These are phyloP conservation scores for Hippocampus kuda DNA, from an alignment of 2,797 vertebrate genomes.

Conservation along the genomic window DNA sequence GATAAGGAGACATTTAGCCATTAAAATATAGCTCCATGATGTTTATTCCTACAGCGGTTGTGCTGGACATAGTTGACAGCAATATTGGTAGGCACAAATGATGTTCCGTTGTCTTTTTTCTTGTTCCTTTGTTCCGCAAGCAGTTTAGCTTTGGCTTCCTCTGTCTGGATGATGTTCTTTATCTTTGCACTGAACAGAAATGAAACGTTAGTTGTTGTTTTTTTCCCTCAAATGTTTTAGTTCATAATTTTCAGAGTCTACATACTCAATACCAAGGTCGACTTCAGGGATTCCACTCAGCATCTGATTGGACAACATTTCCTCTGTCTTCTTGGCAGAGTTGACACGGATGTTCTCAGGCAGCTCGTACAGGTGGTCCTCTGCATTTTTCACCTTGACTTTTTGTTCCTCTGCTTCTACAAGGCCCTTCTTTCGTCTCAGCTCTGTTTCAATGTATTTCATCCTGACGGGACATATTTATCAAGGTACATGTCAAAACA, in stretches of 20 bases:
- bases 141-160: slow-evolving; percentile 92
- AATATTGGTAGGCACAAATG: slow-evolving; percentile 97
- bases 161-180: slow-evolving; percentile 93
- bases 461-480: slow-evolving; percentile 51
- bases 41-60: slow-evolving; percentile 82
- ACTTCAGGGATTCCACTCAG: slow-evolving; percentile 96
- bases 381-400: slow-evolving; percentile 86
- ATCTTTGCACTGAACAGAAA: slow-evolving; percentile 81
- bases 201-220: background rate
- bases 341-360: slow-evolving; percentile 90
- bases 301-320: slow-evolving; percentile 99
- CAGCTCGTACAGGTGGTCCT: slow-evolving; percentile 89
- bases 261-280: slow-evolving; percentile 93
- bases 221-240: background rate
- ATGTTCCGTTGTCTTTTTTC: slow-evolving; percentile 91
- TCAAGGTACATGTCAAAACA: background rate
- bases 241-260: slow-evolving; percentile 3
- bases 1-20: slow-evolving; percentile 2
- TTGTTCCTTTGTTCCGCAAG: slow-evolving; percentile 95
- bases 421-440: slow-evolving; percentile 67
- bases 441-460: slow-evolving; percentile 75
- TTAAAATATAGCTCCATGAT: slow-evolving; percentile 12
- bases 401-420: slow-evolving; percentile 89
- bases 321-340: slow-evolving; percentile 95
- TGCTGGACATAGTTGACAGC: slow-evolving; percentile 97